Base-by-base conservation (phyloP, 2,113 vertebrate genomes). In the Erinaceus europaeus region DNA sequence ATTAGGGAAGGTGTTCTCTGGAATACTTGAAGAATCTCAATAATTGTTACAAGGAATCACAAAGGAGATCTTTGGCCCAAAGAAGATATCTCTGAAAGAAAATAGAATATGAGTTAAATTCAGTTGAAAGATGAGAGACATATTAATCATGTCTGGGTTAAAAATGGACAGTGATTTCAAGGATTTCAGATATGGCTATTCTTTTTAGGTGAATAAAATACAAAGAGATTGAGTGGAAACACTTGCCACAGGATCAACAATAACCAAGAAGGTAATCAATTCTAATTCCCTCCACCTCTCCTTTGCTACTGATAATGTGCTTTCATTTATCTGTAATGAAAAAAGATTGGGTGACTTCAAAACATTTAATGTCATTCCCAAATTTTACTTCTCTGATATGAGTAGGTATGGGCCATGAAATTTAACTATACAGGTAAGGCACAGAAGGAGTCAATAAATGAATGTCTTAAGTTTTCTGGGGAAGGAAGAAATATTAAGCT, bases 21-120 rank as follows among this genome's bases (percentile, higher is more conserved):
- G 84, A 82, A 65, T 36, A 69, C 59, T 21, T 50, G 82, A 61
- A 72, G 62, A 90, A 92, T 74, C 20, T 97, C 95, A 97, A 11
- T 78, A 84, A 23, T 68, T 91, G 84, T 97, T 96, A 94, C 98
- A 98, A 72, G 98, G 98, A 64, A 98, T 98, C 94, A 98, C 94
- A 82, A 97, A 97, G 65, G 98, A 98, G 90, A 98, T 97, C 94
- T 97, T 98, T 72, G 96, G 95, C 82, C 98, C 98, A 91, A 98
- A 98, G 96, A 98, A 98, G 91, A 98, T 89, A 57, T 96, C 94
- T 91, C 98, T 98, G 97, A 92, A 98, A 98, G 72, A 97, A 86
- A 97, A 36, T 9, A 95, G 6, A 80, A 50, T 42, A 86, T 32
- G 11, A 40, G 1, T 93, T 92, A 92, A 93, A 72, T 86, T 55